Conservation (phyloP, 37 sponge, comb jelly and placozoan genomes). For the Aphrocallistes beatrix region DNA sequence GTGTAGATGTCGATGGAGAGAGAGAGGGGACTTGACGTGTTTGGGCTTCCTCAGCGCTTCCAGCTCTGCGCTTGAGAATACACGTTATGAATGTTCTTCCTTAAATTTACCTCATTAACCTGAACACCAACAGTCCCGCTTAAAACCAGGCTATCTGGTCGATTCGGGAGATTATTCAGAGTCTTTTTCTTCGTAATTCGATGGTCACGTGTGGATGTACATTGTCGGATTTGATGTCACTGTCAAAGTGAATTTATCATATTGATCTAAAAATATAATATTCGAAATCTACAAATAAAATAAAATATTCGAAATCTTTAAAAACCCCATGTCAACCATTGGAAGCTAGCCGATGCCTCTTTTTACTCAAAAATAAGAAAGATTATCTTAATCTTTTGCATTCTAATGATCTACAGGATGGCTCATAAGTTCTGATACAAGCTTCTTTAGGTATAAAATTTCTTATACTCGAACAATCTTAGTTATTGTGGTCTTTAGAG, state of each 20-base stretch:
- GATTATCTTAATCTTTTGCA: too few species aligned
- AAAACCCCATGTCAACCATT: too few species aligned
- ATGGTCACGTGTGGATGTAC: constrained; percentile 67
- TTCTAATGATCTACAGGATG: too few species aligned
- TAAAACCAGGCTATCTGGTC: neutral
- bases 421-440: too few species aligned
- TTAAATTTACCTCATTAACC: neutral
- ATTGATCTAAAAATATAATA: too few species aligned
- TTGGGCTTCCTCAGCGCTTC: neutral
- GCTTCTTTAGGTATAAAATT: too few species aligned
- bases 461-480: too few species aligned
- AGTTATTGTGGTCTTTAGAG: too few species aligned
- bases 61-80: neutral
- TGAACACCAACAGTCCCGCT: constrained; percentile 17
- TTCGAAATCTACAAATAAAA: too few species aligned
- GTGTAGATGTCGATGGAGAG: constrained; percentile 26
- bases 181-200: neutral
- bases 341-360: too few species aligned
- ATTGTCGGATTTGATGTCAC: constrained; percentile 25
- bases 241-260: constrained; percentile 31
- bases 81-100: neutral
- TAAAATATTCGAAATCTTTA: too few species aligned
- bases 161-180: neutral
- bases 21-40: neutral
- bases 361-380: too few species aligned